phyloP scores from a whole-genome alignment of 2,797 vertebrate species.

The Sphenodon punctatus region DNA sequence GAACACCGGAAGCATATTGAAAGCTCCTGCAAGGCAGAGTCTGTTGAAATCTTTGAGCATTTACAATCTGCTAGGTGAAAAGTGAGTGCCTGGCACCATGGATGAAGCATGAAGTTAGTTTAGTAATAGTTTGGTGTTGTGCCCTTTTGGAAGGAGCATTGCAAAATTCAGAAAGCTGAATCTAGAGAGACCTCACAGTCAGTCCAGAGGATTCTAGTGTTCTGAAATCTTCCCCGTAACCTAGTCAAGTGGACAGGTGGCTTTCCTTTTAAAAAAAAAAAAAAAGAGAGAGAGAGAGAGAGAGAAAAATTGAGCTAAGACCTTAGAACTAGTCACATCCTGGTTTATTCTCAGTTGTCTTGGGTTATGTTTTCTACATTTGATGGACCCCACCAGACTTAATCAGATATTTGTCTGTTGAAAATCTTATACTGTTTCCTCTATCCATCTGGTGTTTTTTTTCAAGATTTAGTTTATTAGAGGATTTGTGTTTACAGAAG shows the following conservation, averaged over 20 bases:
- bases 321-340: neutral
- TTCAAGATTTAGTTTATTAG: neutral
- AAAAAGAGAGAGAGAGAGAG: no score
- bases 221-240: neutral
- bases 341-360: neutral
- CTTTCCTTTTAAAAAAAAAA: no score
- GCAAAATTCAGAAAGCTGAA: neutral
- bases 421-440: neutral
- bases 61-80: neutral
- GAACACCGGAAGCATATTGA: neutral
- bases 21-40: neutral
- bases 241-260: no score
- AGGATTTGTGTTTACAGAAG: neutral
- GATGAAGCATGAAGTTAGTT: neutral
- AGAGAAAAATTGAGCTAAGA: no score
- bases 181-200: neutral
- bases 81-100: rapidly evolving
- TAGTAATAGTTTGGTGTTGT: neutral
- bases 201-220: rapidly evolving
- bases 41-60: neutral
- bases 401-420: neutral
- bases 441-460: neutral
- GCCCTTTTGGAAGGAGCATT: neutral
- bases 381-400: neutral
- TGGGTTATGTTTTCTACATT: neutral